A percentile compares a stretch with the other conserved stretches of the same genome.
phyloP scores from a whole-genome alignment of 2,113 vertebrate species.

The Thunnus thynnus region DNA sequence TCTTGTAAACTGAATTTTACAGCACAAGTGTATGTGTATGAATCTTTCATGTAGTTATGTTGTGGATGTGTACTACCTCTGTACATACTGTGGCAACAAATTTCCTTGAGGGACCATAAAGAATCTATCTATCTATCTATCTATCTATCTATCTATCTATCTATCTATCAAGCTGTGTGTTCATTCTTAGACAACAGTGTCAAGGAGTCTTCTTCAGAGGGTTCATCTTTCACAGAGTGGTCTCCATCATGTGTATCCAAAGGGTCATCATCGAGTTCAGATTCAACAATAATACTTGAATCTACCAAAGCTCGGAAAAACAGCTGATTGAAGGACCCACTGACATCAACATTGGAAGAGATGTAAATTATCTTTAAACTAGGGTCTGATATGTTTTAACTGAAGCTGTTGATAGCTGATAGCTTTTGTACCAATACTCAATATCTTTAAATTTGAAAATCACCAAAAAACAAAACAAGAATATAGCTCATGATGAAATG shows the following conservation, averaged over 20 bases:
- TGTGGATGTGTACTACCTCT: no score
- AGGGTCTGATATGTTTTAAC: no score
- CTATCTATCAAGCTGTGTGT: not conserved
- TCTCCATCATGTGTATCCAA: constrained; percentile 5
- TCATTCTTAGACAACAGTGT: not conserved
- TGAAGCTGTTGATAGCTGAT: no score
- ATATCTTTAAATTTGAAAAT: no score
- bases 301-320: not conserved
- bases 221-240: not conserved
- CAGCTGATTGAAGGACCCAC: not conserved
- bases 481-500: no score
- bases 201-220: not conserved
- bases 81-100: no score
- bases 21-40: not conserved
- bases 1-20: no score
- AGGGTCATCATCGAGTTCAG: not conserved
- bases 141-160: no score
- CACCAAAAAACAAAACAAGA: no score
- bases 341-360: constrained; percentile 1
- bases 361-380: constrained; percentile 2
- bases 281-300: not conserved
- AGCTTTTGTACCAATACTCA: no score
- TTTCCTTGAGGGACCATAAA: no score
- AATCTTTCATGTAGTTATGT: not conserved
- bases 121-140: no score